Evolutionary conservation across 2,888 invertebrate genomes (phyloP), one percentile per base, ranked within the genome.

Genomic region (Allygus modestus): DNA sequence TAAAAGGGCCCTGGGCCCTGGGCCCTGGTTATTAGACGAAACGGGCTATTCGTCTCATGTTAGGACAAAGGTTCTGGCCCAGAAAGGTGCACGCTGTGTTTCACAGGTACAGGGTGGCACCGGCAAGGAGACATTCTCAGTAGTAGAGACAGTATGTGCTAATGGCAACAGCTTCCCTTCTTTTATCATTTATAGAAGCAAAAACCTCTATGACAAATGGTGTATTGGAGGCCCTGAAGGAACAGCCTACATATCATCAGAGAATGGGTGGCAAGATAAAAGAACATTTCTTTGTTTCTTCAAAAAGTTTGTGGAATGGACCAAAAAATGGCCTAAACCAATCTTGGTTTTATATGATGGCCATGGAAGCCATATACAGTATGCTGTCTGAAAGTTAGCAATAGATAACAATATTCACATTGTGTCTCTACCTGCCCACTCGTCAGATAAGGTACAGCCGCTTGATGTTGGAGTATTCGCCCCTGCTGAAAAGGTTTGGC

Each of bases 191-290:
- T 79, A 79, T 51, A 31, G n/a, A 17, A 69, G 69, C 20, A 69
- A 69, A 69, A 31, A 69, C 15, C 31, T 69, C 5, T 69, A 77
- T 41, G 43, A 43, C 28, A 51, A 11, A 43, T 79, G 46, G 46
- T 79, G 79, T 26, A 2, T 46, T 26, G 43, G 43, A 23, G 41
- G 79, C 7, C 79, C 79, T 43, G 28, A 79, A 15, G 77, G 46
- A 20, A 20, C 41, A n/a, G 46, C 77, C 9, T 79, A 51, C 12
- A 5, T 79, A 5, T 51, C 54, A 23, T 79, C 79, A 23, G 79
- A 79, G 15, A 79, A 79, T 79, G 79, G 79, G 0, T 79, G 79
- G 46, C 79, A 79, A 28, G 51, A 79, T 17, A 79, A 79, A 51
- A 79, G 23, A 46, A 79, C 79, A 0, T 79, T 79, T 26, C 31